Evolutionary conservation across 2,113 vertebrate species (phyloP).

Genomic region (Pituophis catenifer): DNA sequence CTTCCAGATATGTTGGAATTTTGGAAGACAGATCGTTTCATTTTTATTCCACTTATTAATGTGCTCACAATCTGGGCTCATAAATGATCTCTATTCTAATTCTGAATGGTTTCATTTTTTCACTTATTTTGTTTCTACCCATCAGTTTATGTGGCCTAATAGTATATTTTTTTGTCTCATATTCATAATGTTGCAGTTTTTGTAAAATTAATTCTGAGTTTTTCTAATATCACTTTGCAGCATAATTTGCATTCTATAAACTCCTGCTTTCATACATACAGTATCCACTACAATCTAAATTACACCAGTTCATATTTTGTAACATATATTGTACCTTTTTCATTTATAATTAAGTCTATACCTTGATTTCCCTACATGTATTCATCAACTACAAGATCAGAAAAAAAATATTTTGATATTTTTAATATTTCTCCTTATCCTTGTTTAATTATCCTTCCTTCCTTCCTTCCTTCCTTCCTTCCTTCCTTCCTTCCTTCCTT

Average conservation of each 20-base stretch:
- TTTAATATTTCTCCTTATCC: neutral
- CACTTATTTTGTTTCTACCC: neutral
- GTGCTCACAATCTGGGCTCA: neutral
- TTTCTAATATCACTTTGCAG: neutral
- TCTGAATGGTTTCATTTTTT: neutral
- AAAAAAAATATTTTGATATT: neutral
- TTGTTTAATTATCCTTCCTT: neutral
- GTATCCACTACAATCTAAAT: neutral
- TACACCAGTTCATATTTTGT: neutral
- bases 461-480: neutral
- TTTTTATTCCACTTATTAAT: neutral
- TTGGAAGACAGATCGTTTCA: neutral
- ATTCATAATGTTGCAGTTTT: neutral
- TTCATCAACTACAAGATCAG: neutral
- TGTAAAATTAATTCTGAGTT: neutral
- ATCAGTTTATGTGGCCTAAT: neutral
- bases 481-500: neutral
- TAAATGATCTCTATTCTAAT: neutral
- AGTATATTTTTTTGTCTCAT: neutral
- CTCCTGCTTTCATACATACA: neutral
- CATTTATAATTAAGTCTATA: neutral
- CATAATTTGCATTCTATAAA: neutral
- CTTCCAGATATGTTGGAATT: neutral
- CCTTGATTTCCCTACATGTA: neutral
- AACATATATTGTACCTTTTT: neutral